These are phyloP conservation scores for Caenorhabditis virilis DNA, from an alignment of 2,888 invertebrate species.

Conservation along the genomic window DNA sequence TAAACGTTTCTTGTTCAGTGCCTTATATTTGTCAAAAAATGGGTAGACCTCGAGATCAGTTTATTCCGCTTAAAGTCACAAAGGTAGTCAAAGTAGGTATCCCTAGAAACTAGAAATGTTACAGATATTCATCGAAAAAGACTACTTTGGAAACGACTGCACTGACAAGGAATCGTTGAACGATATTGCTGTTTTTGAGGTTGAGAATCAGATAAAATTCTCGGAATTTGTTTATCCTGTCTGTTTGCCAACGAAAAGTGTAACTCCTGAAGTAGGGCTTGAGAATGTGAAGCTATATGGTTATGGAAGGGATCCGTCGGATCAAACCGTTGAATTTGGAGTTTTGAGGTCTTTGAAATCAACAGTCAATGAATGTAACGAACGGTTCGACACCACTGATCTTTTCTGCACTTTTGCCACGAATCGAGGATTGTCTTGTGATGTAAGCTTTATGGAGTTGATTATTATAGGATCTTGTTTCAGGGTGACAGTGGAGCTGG, in stretches of 20 bases:
- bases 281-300: slow-evolving; percentile 18
- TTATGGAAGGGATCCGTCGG: slow-evolving; percentile 22
- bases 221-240: slow-evolving; percentile 16
- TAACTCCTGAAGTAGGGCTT: background rate
- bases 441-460: too few species aligned
- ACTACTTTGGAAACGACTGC: slow-evolving; percentile 37
- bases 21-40: slow-evolving; percentile 6
- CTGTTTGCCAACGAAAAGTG: slow-evolving; percentile 10
- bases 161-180: slow-evolving; percentile 19
- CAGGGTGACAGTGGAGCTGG: slow-evolving; percentile 37
- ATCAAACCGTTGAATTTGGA: too few species aligned
- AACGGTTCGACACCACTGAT: slow-evolving; percentile 8
- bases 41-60: background rate
- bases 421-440: slow-evolving; percentile 23
- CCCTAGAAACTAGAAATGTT: too few species aligned
- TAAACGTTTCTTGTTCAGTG: slow-evolving; percentile 30
- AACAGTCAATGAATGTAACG: slow-evolving; percentile 8
- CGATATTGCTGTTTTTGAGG: slow-evolving; percentile 27
- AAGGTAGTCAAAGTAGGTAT: too few species aligned
- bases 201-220: slow-evolving; percentile 19
- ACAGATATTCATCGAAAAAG: slow-evolving; percentile 28
- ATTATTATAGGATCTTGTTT: too few species aligned
- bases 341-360: slow-evolving; percentile 6
- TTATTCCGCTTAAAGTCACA: slow-evolving; percentile 1
- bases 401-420: slow-evolving; percentile 13